Percentiles rank a stretch among this genome's conserved stretches.
Evolutionary conservation across 2,113 vertebrate species (phyloP).

Genomic region (Gobius niger): DNA sequence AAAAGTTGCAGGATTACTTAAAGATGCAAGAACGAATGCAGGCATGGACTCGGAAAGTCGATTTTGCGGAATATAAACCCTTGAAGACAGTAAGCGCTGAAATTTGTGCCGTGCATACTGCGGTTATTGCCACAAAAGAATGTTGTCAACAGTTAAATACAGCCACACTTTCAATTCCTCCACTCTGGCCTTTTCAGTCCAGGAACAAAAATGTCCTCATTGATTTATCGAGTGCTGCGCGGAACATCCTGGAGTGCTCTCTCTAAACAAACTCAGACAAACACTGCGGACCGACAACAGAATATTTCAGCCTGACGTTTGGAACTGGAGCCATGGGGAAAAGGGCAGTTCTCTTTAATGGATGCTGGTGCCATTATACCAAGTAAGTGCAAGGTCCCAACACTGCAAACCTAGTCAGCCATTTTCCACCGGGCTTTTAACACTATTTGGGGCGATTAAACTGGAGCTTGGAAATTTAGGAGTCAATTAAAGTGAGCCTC

Average conservation of each 20-base stretch:
- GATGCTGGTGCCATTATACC: neutral
- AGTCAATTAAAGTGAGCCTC: neutral
- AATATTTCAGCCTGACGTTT: neutral
- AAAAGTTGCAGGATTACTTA: no score
- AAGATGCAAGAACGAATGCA: no score
- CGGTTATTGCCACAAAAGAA: neutral
- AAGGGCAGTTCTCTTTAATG: neutral
- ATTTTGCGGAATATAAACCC: neutral
- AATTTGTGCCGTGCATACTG: neutral
- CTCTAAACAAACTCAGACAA: slow-evolving; percentile 9
- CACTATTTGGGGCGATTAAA: neutral
- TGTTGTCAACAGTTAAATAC: slow-evolving; percentile 5
- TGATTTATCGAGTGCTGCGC: slow-evolving; percentile 8
- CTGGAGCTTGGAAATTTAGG: neutral
- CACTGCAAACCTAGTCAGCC: neutral
- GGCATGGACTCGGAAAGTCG: no score
- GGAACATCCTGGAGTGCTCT: slow-evolving; percentile 3
- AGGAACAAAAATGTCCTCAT: slow-evolving; percentile 3
- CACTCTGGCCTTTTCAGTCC: slow-evolving; percentile 5
- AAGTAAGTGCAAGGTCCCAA: neutral
- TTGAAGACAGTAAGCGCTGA: neutral
- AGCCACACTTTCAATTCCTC: neutral
- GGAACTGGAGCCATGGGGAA: neutral
- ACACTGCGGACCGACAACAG: neutral
- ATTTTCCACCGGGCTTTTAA: neutral